These are phyloP conservation scores for Drosophila merina DNA, from an alignment of 2,888 invertebrate species.

Conservation along the genomic window DNA sequence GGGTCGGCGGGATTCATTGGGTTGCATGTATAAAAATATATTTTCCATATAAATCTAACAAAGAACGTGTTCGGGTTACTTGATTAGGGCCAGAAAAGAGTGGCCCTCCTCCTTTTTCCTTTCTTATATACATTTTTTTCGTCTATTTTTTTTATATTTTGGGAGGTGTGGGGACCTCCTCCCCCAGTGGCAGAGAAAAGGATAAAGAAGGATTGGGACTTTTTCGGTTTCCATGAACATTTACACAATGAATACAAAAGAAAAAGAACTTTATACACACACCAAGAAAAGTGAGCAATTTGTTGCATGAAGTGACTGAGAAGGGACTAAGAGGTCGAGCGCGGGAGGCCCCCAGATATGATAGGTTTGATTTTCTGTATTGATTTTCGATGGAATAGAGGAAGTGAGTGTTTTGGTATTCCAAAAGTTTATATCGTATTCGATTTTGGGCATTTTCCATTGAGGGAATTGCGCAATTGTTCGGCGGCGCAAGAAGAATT, in stretches of 20 bases:
- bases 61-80: conserved; percentile 80
- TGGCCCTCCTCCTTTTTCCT: conserved; percentile 14
- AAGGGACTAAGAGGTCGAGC: neutral
- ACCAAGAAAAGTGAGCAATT: conserved; percentile 55
- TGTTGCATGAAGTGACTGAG: conserved; percentile 47
- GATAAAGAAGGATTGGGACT: conserved; percentile 34
- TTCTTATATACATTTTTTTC: conserved; percentile 8
- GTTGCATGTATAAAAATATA: conserved; percentile 75
- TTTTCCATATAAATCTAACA: conserved; percentile 81
- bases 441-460: conserved; percentile 32
- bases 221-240: conserved; percentile 66
- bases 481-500: conserved; percentile 46
- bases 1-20: conserved; percentile 22
- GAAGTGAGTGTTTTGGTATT: conserved; percentile 30
- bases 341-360: conserved; percentile 20
- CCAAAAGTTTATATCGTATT: neutral
- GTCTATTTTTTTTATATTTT: neutral
- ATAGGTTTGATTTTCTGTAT: conserved; percentile 44
- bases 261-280: conserved; percentile 32
- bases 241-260: conserved; percentile 59
- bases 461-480: conserved; percentile 63
- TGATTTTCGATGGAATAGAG: conserved; percentile 31
- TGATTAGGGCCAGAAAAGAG: conserved; percentile 67
- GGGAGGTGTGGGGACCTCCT: neutral
- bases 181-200: conserved; percentile 18